Percentiles rank a stretch among this genome's conserved stretches.
These are phyloP conservation scores for Hylaea fasciaria DNA, from an alignment of 2,888 invertebrate genomes.

Conservation along the genomic window DNA sequence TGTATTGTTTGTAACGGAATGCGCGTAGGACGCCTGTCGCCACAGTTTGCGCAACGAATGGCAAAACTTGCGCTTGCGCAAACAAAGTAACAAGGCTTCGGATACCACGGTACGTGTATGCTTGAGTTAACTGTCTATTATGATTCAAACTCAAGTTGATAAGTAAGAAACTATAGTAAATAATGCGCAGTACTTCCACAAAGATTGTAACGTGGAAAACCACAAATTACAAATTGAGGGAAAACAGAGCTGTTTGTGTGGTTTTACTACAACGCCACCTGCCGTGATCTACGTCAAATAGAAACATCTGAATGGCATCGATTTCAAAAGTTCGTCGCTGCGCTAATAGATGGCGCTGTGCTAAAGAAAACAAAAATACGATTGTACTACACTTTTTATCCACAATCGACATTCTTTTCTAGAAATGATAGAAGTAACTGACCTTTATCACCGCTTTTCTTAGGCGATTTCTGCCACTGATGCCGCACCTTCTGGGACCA, in stretches of 20 bases:
- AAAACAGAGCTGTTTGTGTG: background rate
- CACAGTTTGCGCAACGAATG: slow-evolving; percentile 53
- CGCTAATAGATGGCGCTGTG: slow-evolving; percentile 64
- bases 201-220: background rate
- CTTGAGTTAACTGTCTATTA: background rate
- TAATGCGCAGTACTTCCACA: too few relatives aligned
- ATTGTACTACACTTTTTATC: background rate
- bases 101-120: slow-evolving; percentile 2
- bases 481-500: slow-evolving; percentile 87
- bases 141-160: too few relatives aligned
- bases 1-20: slow-evolving; percentile 49
- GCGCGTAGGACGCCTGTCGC: slow-evolving; percentile 65
- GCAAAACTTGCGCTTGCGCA: slow-evolving; percentile 54
- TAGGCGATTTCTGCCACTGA: slow-evolving; percentile 86
- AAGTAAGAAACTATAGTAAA: too few relatives aligned
- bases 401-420: background rate
- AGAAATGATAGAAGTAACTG: slow-evolving; percentile 21
- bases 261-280: slow-evolving; percentile 46
- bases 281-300: slow-evolving; percentile 38
- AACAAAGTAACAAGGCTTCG: slow-evolving; percentile 37
- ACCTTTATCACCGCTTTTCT: slow-evolving; percentile 69
- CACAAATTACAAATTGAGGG: background rate
- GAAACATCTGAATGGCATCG: background rate
- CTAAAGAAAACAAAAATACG: background rate
- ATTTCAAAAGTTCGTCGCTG: slow-evolving; percentile 19